Base-by-base conservation (phyloP, 1,140 invertebrate species). In the Calephelis nemesis region DNA sequence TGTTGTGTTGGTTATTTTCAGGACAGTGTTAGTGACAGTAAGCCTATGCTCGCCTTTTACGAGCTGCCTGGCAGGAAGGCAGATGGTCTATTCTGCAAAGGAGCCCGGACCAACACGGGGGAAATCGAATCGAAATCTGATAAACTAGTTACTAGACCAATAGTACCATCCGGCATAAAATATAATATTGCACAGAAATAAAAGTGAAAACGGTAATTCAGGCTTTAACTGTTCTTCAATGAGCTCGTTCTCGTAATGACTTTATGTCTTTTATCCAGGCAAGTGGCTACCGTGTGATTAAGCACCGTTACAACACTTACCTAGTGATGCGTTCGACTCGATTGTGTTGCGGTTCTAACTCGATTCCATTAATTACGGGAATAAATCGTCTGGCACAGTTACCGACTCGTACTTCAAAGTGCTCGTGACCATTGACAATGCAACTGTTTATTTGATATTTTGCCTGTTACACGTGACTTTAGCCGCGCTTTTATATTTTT, bases 201-300 rank as follows among this genome's bases (percentile, higher is more conserved):
- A 58, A 58, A 58, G 52, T 58, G 52, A 58, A 58, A 58, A 58
- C 15, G 9, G 52, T 58, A 12, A 58, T 30, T 58, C 52, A 10
- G 52, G 15, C 19, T 30, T 39, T 39, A 30, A 58, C 52, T 30
- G 52, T 58, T 58, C 15, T 30, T 5, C 15, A 58, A 15, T 54
- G 50, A 54, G 15, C 19, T 54, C 50, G 19, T 58, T 30, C 52
- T 30, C 5, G 19, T 58, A 58, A 58, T 58, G 52, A 58, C 19
- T 54, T 19, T 58, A 30, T 30, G 30, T 10, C 10, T 30, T 58
- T 15, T 58, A 58, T 58, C 19, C 15, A 30, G 19, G 15, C 52
- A 19, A 30, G 30, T 58, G 52, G 52, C 52, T 58, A 58, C 52
- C 11, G 52, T 54, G 15, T 58, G 52, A 58, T 58, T 58, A 58